These are phyloP conservation scores for Struthidea cinerea DNA, from an alignment of 2,113 vertebrate genomes.

Conservation along the genomic window DNA sequence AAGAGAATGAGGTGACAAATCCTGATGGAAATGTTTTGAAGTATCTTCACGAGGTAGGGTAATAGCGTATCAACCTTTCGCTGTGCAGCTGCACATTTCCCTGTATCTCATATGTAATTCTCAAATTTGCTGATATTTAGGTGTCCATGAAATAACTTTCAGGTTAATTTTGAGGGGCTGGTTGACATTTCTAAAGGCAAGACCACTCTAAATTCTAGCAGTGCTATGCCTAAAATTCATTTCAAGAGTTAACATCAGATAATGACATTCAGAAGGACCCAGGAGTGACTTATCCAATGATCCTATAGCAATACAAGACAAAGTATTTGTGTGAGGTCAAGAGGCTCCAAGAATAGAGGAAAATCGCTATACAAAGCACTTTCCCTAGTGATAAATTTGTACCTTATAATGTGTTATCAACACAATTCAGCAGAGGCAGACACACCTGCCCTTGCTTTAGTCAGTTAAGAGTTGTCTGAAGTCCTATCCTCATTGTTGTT, in stretches of 20 bases:
- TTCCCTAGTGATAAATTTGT: background rate
- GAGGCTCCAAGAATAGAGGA: background rate
- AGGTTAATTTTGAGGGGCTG: background rate
- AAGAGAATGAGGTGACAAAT: background rate
- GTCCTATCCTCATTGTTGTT: background rate
- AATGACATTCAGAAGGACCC: background rate
- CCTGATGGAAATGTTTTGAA: background rate
- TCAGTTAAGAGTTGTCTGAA: background rate
- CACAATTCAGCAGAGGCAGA: background rate
- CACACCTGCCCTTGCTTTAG: background rate
- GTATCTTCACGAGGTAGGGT: background rate
- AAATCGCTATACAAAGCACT: background rate
- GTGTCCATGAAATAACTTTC: background rate
- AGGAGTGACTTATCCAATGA: background rate
- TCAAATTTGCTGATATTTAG: background rate
- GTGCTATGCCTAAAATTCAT: background rate
- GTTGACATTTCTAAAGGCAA: background rate
- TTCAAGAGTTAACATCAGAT: background rate
- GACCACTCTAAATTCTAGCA: background rate
- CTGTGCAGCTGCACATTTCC: background rate
- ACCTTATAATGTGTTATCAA: background rate
- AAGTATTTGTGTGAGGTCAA: background rate
- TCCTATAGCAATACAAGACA: background rate
- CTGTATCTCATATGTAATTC: background rate
- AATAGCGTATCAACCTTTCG: accelerated